phyloP scores from a whole-genome alignment of 2,888 invertebrate species.

The Acronicta alni region DNA sequence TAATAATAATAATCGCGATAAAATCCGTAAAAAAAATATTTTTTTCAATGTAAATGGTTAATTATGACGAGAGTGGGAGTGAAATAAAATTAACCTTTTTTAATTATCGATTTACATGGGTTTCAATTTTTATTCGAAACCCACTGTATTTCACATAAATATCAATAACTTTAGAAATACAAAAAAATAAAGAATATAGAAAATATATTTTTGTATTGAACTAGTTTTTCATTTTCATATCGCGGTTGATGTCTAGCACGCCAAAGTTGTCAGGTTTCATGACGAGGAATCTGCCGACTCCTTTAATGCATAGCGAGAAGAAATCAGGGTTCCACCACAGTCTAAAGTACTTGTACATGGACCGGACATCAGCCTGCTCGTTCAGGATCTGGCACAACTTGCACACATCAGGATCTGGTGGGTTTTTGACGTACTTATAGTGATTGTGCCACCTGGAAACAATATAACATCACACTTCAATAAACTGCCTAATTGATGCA shows the following conservation, averaged over 20 bases:
- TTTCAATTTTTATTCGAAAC: no score
- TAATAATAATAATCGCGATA: no score
- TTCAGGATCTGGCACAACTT: conserved; percentile 70
- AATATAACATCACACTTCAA: background rate
- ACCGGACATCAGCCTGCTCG: conserved; percentile 38
- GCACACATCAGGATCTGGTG: conserved; percentile 65
- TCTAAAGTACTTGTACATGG: conserved; percentile 62
- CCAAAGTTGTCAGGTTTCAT: background rate
- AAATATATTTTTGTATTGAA: background rate
- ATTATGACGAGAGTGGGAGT: no score
- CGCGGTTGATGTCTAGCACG: background rate
- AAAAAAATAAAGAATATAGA: background rate
- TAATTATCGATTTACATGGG: no score
- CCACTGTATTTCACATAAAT: no score
- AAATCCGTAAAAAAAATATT: no score
- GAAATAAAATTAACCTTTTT: no score
- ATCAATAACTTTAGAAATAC: no score
- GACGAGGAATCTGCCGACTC: conserved; percentile 15
- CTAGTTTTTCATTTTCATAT: background rate
- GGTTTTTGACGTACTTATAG: conserved; percentile 64
- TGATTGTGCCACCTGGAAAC: conserved; percentile 77
- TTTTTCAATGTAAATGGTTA: no score
- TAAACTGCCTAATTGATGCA: no score
- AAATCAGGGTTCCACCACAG: conserved; percentile 75
- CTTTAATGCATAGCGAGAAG: conserved; percentile 42